Evolutionary conservation across 2,113 vertebrate genomes (phyloP).

Genomic region (Muntiacus reevesi): DNA sequence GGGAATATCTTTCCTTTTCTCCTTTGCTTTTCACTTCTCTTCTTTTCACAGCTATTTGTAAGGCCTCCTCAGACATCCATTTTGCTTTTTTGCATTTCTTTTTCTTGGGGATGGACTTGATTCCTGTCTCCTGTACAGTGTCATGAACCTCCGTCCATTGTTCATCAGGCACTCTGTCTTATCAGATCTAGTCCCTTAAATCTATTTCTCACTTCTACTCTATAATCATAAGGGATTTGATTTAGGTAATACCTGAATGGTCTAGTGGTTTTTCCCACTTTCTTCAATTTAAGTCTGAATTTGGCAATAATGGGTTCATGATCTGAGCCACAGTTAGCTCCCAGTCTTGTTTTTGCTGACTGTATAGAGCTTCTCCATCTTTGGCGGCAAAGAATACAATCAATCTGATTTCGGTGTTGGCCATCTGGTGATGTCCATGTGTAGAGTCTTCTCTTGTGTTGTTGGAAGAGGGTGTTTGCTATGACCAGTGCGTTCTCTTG

Average conservation of each 20-base stretch:
- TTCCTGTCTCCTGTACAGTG: background rate
- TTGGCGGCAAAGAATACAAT: background rate
- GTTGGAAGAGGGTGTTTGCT: background rate
- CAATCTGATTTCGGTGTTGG: background rate
- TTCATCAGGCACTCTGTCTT: background rate
- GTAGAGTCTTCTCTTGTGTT: background rate
- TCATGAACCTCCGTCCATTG: rapidly evolving
- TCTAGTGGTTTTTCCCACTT: background rate
- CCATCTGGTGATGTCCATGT: background rate
- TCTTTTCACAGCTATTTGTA: background rate
- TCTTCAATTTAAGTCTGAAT: background rate
- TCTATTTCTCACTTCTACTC: background rate
- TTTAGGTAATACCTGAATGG: background rate
- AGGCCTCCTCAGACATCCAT: background rate
- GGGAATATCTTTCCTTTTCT: background rate
- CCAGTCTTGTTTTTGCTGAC: background rate
- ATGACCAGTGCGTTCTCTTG: background rate
- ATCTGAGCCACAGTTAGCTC: background rate
- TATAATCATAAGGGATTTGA: background rate
- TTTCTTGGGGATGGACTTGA: background rate
- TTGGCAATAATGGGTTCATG: background rate
- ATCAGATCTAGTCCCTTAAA: background rate
- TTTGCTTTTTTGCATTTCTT: background rate
- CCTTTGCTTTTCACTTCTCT: background rate
- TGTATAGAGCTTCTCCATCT: background rate